Percentiles rank a stretch among this genome's conserved stretches.
Conservation (phyloP, 2,113 vertebrate genomes). For the Phalacrocorax pelagicus region DNA sequence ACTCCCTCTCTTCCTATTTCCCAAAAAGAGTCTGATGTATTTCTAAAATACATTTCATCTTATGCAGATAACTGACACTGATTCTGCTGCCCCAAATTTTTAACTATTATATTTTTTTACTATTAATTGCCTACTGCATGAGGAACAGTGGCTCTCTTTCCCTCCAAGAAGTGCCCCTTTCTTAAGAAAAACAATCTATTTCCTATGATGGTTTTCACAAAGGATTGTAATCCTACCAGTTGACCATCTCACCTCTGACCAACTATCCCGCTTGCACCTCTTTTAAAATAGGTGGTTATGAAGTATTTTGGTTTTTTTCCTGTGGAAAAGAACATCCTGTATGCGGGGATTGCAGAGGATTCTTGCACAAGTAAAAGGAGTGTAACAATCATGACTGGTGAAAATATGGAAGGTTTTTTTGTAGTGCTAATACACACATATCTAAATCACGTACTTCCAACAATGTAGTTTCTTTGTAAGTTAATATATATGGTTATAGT, state of each 20-base stretch:
- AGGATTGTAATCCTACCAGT: not conserved
- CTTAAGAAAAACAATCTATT: not conserved
- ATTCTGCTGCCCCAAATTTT: not conserved
- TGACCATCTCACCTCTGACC: not conserved
- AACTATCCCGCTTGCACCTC: not conserved
- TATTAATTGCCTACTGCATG: not conserved
- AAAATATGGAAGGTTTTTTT: not conserved
- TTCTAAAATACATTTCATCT: not conserved
- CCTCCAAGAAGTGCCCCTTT: not conserved
- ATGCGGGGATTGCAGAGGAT: not conserved
- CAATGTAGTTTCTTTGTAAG: not conserved
- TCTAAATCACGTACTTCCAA: not conserved
- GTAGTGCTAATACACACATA: fast-evolving
- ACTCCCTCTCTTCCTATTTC: not conserved
- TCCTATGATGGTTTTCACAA: not conserved
- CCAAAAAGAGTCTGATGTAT: not conserved
- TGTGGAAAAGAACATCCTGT: not conserved
- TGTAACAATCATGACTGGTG: not conserved
- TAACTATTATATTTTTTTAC: not conserved
- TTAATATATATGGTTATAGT: too few species aligned
- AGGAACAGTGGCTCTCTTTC: not conserved
- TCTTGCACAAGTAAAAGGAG: not conserved
- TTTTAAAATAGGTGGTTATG: not conserved
- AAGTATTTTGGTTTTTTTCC: not conserved
- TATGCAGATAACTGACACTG: too few species aligned